Base-by-base conservation (phyloP, 2,113 vertebrate genomes). In the Ptychochromis oligacanthus region DNA sequence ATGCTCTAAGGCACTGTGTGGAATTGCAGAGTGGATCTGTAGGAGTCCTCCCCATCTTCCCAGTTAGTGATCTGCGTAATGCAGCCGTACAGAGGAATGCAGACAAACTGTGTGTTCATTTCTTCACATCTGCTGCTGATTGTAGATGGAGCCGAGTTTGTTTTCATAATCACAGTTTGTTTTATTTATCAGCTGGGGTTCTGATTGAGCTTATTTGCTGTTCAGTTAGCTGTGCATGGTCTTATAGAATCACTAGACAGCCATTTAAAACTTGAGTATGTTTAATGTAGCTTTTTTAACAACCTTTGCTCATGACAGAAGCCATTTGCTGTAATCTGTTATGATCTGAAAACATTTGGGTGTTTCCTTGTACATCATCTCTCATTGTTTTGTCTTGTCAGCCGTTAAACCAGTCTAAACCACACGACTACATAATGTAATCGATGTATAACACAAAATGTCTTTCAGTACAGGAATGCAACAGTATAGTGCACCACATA, bases 91-190 rank as follows among this genome's bases (percentile, higher is more conserved):
- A 52, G 72, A 90, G 82, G 87, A 92, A 88, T 87, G 84, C 57
- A 86, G 78, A 75, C 62, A 77, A 80, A 75, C 58, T 59, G 65
- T 80, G 49, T 87, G 86, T 92, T 88, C 87, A 76, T 86, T 78
- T 84, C 57, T 84, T 77, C 76, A 85, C 88, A 88, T 93, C 81
- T 93, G 92, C 90, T 77, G 80, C 89, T 84, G 84, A 88, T 93
- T 81, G 79, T 78, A 76, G 75, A 65, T 62, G 75, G 77, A 85
- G 79, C 20, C 5, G 7, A 14, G 75, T 89, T 92, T 90, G 78
- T 91, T 91, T 91, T 93, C 61, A 67, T 85, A 77, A 84, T 90
- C 70, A n/a, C 81, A 77, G 79, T 88, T 90, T 89, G 86, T 88
- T 89, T 87, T 61, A 52, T 84, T 76, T 80, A 75, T 86, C 81